Conservation (phyloP, 2,888 invertebrate genomes). For the Trichogramma dendrolimi region DNA sequence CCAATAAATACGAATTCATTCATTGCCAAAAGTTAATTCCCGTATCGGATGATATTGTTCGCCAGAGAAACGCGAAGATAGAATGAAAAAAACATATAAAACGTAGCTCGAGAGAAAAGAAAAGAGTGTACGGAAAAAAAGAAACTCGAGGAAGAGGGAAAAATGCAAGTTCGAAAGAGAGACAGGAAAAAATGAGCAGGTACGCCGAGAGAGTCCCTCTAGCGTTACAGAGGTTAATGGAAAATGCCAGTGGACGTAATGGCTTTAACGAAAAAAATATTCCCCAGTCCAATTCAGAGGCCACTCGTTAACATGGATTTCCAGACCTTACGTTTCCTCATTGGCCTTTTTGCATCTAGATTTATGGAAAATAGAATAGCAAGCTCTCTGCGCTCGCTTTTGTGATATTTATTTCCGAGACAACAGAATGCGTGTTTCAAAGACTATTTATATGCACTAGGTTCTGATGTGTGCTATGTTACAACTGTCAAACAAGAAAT, state of each 20-base stretch:
- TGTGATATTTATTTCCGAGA: too few relatives aligned
- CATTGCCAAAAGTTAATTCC: conserved; percentile 8
- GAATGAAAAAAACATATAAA: not conserved
- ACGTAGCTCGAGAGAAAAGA: not conserved
- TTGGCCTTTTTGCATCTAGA: conserved; percentile 1
- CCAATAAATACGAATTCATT: conserved; percentile 7
- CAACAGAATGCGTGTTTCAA: too few relatives aligned
- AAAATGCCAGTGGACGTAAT: conserved; percentile 21
- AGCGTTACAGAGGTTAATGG: conserved; percentile 14
- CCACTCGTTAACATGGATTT: conserved; percentile 15
- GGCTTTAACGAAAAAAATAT: conserved; percentile 23
- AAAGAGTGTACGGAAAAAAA: not conserved
- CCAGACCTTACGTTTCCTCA: not conserved
- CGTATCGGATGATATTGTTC: not conserved
- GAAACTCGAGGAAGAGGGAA: not conserved
- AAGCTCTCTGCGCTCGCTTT: too few relatives aligned
- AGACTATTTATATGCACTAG: too few relatives aligned
- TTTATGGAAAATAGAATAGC: conserved; percentile 22
- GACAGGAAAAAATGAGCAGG: conserved; percentile 9
- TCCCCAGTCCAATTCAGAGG: conserved; percentile 4
- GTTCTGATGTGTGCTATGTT: too few relatives aligned
- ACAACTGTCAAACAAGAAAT: too few relatives aligned
- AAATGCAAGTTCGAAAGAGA: not conserved
- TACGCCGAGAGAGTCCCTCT: not conserved
- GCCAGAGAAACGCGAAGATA: not conserved